phyloP scores from a whole-genome alignment of 2,888 invertebrate genomes.

The Acronicta leporina region DNA sequence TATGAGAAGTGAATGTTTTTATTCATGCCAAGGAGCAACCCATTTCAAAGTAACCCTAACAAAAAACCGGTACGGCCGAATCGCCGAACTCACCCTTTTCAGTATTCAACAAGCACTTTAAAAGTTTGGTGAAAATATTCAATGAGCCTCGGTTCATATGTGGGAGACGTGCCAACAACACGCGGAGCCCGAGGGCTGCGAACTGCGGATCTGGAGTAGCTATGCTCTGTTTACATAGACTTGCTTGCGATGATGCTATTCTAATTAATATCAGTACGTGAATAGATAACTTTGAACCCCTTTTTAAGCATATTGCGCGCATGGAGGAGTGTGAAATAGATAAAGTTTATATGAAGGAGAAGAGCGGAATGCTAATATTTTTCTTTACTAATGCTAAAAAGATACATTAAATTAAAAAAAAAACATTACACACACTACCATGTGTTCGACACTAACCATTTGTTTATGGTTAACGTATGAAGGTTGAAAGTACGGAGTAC shows the following conservation, averaged over 20 bases:
- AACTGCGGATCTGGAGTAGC: conserved; percentile 5
- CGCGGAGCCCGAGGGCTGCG: conserved; percentile 20
- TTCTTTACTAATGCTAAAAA: too few relatives aligned
- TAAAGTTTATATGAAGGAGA: too few relatives aligned
- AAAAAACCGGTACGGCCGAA: conserved; percentile 45
- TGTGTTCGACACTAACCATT: too few relatives aligned
- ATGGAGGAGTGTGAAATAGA: too few relatives aligned
- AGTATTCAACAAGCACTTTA: conserved; percentile 68
- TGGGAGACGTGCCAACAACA: conserved; percentile 60
- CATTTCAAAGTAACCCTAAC: conserved; percentile 41
- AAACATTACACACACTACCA: too few relatives aligned
- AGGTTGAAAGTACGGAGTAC: too few relatives aligned
- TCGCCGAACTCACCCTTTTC: conserved; percentile 59
- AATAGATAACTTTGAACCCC: too few relatives aligned
- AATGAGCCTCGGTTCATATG: conserved; percentile 62
- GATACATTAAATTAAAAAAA: too few relatives aligned
- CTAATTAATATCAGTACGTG: too few relatives aligned
- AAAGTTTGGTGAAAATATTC: conserved; percentile 70
- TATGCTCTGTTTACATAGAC: conserved; percentile 35
- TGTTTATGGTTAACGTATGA: too few relatives aligned
- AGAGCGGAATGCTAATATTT: too few relatives aligned
- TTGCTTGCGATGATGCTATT: conserved; percentile 21
- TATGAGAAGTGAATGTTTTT: conserved; percentile 44
- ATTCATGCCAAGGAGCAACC: conserved; percentile 41
- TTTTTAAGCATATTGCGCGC: too few relatives aligned